Evolutionary conservation across 2,888 invertebrate species (phyloP).

Genomic region (Sphaerolaimus hirsutus): DNA sequence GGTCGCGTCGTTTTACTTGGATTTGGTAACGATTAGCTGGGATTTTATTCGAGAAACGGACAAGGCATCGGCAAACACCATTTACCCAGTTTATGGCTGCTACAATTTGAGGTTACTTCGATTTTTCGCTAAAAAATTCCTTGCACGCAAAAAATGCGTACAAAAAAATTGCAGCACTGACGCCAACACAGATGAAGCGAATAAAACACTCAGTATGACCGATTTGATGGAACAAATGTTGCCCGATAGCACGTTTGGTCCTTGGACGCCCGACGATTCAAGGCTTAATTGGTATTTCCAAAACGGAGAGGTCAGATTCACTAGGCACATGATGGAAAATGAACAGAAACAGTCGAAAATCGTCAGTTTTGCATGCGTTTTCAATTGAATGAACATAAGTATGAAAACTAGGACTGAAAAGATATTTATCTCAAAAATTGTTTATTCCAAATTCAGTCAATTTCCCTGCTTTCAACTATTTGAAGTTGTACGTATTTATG

Average conservation of each 20-base stretch:
- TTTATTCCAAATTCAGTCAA: no score
- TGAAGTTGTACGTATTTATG: no score
- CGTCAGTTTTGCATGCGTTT: no score
- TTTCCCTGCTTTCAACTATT: no score
- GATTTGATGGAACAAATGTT: no score
- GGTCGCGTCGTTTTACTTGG: slow-evolving; percentile 12
- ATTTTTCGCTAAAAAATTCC: no score
- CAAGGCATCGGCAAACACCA: not conserved
- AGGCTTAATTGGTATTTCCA: slow-evolving; percentile 7
- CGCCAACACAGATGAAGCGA: not conserved
- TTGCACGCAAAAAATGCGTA: no score
- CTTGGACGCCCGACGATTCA: slow-evolving; percentile 7
- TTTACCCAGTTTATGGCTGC: slow-evolving; percentile 4
- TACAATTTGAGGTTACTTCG: slow-evolving; percentile 3
- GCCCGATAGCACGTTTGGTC: slow-evolving; percentile 10
- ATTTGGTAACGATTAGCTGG: slow-evolving; percentile 10
- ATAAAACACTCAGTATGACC: no score
- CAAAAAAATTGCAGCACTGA: not conserved
- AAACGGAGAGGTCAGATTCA: not conserved
- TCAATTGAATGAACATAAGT: no score
- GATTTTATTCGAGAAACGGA: slow-evolving; percentile 8
- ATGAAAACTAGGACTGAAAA: no score
- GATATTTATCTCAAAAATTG: no score
- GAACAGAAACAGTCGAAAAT: not conserved
- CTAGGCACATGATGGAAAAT: not conserved